Base-by-base conservation (phyloP, 2,797 vertebrate species). In the Tapirus indicus region DNA sequence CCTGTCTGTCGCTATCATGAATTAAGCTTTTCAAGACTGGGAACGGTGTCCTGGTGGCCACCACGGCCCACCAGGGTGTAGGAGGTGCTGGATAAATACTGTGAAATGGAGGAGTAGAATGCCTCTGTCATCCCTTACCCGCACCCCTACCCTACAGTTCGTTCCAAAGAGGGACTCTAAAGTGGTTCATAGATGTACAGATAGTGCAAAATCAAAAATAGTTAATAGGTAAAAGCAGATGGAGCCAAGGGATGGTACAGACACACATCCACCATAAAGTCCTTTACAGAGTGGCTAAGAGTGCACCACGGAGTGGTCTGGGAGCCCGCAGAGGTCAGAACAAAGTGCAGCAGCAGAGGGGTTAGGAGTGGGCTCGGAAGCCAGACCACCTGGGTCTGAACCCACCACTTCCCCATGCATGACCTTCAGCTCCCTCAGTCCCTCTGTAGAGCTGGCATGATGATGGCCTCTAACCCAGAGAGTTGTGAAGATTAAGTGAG, bases 331-430 rank as follows among this genome's bases (percentile, higher is more conserved):
- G 41, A n/a, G 60, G 88, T 52, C 83, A 85, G 80, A 1, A 8
- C 20, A 0, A 2, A 27, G 64, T 21, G 20, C 7, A 0, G 0
- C 62, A 29, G 18, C 25, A 16, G 21, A 13, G 47, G 44, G 20
- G 58, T 3, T 5, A 4, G n/a, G 32, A 9, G 20, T 18, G 10
- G 11, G 20, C 4, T 18, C 9, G n/a, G n/a, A 27, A n/a, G 85
- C 68, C 78, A 49, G 78, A 41, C 32, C 13, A 17, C 68, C 68
- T 11, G 2, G 9, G 21, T 27, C 58, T 52, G 84, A 49, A 13
- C 10, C 13, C 0, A 47, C 64, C 25, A 0, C 38, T 21, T 49
- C 14, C 4, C 3, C 49, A 27, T 3, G 0, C 0, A 4, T 4
- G 54, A 35, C 82, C 20, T 54, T 18, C 0, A 0, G 35, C 64